These are phyloP conservation scores for Orbicella faveolata DNA, from an alignment of 64 coral and sea anemone species.

Conservation along the genomic window DNA sequence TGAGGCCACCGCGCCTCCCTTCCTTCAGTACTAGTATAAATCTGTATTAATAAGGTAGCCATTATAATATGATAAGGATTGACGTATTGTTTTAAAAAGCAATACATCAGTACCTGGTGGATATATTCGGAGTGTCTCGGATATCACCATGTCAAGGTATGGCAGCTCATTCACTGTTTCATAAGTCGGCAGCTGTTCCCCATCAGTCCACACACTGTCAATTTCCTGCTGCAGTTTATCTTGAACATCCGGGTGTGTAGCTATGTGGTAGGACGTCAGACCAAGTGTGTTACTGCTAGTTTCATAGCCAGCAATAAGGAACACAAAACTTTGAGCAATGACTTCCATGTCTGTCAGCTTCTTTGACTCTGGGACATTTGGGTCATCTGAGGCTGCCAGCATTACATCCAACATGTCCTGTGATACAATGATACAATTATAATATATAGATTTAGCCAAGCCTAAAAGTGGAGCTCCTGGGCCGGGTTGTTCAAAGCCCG, in stretches of 20 bases:
- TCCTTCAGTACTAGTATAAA: neutral
- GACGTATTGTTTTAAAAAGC: neutral
- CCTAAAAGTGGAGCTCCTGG: too few relatives aligned
- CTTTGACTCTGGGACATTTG: slow-evolving; percentile 9
- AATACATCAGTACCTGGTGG: slow-evolving; percentile 30
- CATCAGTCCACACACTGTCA: slow-evolving; percentile 40
- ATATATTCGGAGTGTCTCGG: slow-evolving; percentile 44
- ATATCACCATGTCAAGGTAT: slow-evolving; percentile 53
- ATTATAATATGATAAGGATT: neutral
- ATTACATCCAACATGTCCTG: slow-evolving; percentile 55
- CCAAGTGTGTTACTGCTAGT: slow-evolving; percentile 22
- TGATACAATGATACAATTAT: neutral
- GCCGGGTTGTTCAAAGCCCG: too few relatives aligned
- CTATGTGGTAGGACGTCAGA: slow-evolving; percentile 12
- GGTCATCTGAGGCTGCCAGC: slow-evolving; percentile 4
- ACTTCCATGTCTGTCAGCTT: slow-evolving; percentile 43
- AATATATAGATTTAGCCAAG: neutral
- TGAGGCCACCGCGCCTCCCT: too few relatives aligned
- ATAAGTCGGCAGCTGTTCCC: slow-evolving; percentile 12
- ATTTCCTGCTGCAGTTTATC: slow-evolving; percentile 54
- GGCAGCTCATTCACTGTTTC: slow-evolving; percentile 34
- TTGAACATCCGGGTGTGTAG: slow-evolving; percentile 43
- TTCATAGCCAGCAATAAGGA: slow-evolving; percentile 49
- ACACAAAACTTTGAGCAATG: slow-evolving; percentile 41
- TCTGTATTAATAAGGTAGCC: neutral